Base-by-base conservation (phyloP, 2,888 invertebrate genomes). In the Subacronicta megacephala region DNA sequence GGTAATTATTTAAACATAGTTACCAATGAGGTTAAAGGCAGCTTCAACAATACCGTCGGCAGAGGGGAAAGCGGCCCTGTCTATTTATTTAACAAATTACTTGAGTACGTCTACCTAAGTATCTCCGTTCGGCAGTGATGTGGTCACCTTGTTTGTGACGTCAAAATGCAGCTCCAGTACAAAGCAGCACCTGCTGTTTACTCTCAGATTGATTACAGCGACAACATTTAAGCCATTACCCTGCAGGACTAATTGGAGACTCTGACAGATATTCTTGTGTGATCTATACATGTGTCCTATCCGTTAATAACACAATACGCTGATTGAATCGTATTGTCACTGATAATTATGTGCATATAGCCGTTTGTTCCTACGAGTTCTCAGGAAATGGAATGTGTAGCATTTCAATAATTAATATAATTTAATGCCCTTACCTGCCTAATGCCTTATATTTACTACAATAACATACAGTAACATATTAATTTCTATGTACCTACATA, bases 191-290 rank as follows among this genome's bases (percentile, higher is more conserved):
- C 23, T 35, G n/a, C 44, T 84, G 85, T 85, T 84, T 82, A 77
- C 81, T 54, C 60, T 47, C 62, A 78, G 69, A 85, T 83, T 88
- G 88, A 85, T 85, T 84, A 82, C 75, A 81, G 73, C 73, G 75
- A 72, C 78, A 70, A 73, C 66, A 79, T 78, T 83, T 75, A 78
- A 67, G 65, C 76, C 72, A 83, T 85, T 83, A 82, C 72, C n/a
- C n/a, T n/a, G n/a, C n/a, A n/a, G 75, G 49, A 65, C 82, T 89
- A 89, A 88, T 88, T 88, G 84, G 79, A 38, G 70, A 54, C 68
- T 73, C 75, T 78, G 57, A 37, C 49, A 56, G 57, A 66, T 64
- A 62, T 62, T 44, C 23, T 54, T 42, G 59, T 42, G 59, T 18
- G 23, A 33, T 33, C 35, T 61, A 42, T 45, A 20, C 20, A 18